These are phyloP conservation scores for Enteromius fasciolatus DNA, from an alignment of 2,797 vertebrate species.

Conservation along the genomic window DNA sequence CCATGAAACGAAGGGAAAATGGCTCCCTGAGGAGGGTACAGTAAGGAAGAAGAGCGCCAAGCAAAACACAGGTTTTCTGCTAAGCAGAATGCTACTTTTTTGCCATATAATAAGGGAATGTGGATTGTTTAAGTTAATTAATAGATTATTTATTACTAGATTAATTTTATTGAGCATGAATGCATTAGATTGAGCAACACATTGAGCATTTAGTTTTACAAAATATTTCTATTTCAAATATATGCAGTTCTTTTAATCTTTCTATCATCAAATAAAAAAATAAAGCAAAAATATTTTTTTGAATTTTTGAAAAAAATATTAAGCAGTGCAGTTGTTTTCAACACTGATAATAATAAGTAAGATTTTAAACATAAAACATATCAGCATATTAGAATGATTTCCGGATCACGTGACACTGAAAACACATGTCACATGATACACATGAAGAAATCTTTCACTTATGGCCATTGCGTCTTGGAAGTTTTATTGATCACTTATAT, in stretches of 20 bases:
- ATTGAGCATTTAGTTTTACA: not conserved
- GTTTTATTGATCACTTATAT: not conserved
- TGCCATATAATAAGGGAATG: not conserved
- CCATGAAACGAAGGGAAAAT: conserved; percentile 73
- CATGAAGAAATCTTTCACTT: not conserved
- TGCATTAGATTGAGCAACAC: not conserved
- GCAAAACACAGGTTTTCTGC: conserved; percentile 74
- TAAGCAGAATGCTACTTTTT: not conserved
- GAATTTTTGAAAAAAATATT: not conserved
- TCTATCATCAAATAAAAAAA: not conserved
- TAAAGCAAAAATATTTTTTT: not conserved
- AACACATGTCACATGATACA: not conserved
- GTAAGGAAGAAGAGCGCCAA: conserved; percentile 71
- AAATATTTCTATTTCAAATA: not conserved
- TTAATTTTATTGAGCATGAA: not conserved
- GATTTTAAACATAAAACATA: not conserved
- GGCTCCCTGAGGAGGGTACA: conserved; percentile 75
- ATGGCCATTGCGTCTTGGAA: not conserved
- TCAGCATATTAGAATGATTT: not conserved
- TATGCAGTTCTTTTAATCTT: not conserved
- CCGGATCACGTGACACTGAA: not conserved
- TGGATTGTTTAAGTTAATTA: too few relatives aligned
- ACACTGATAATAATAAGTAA: not conserved
- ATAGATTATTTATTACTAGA: not conserved
- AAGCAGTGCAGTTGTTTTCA: not conserved